Conservation (phyloP, 2,888 invertebrate species). For the Hetaerina titia region DNA sequence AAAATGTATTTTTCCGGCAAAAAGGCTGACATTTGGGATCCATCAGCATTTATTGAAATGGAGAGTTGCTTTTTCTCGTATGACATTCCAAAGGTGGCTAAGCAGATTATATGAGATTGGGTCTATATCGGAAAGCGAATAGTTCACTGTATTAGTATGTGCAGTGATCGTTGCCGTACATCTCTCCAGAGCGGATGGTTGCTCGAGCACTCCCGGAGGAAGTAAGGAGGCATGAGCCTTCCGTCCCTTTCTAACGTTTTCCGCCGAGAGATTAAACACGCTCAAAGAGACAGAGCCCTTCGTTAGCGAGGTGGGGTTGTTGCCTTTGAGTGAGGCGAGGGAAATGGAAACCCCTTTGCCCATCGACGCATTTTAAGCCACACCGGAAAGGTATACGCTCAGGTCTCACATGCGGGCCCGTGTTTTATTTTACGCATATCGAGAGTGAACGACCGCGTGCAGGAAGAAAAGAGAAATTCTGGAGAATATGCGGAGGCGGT, state of each 20-base stretch:
- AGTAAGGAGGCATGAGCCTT: background rate
- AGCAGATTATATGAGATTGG: background rate
- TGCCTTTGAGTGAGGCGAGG: background rate
- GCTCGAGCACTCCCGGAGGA: background rate
- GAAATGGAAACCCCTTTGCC: background rate
- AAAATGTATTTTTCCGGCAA: no score
- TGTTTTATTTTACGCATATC: slow-evolving; percentile 20
- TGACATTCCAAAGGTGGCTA: no score
- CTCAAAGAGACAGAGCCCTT: slow-evolving; percentile 16
- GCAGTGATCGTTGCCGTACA: background rate
- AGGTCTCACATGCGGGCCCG: background rate
- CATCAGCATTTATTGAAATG: background rate
- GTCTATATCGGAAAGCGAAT: background rate
- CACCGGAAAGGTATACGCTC: background rate
- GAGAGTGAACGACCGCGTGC: background rate
- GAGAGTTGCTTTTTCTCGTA: background rate
- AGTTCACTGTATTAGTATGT: background rate
- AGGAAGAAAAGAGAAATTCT: background rate
- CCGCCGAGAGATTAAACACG: slow-evolving; percentile 18
- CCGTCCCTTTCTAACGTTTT: background rate
- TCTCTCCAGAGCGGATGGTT: background rate
- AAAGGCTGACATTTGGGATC: background rate
- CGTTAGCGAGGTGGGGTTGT: slow-evolving; percentile 4
- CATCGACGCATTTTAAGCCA: slow-evolving; percentile 8
- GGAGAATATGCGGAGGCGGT: background rate